Evolutionary conservation across 2,113 vertebrate species (phyloP), one percentile per base, ranked within the genome.

Genomic region (Clarias magur): DNA sequence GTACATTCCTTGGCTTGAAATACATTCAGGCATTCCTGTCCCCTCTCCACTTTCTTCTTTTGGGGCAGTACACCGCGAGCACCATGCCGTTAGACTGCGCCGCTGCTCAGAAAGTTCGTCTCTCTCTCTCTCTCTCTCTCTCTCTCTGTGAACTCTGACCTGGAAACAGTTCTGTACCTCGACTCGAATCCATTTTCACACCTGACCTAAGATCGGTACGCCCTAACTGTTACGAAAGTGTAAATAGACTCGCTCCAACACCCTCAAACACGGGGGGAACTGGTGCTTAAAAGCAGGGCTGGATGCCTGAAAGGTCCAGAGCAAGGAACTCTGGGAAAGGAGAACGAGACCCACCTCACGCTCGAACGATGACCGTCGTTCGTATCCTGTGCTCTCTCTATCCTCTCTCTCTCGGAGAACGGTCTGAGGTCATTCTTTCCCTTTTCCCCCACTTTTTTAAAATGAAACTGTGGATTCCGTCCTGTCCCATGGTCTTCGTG

Each of bases 401-500:
- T 94, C 93, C 94, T 95, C 93, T 94, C 94, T 95, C 83, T 75
- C 67, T 42, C 42, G n/a, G 87, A 86, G 87, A 87, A 76, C 79
- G 85, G 83, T 88, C 86, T 85, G 87, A 80, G 80, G 68, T 81
- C 85, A 86, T 88, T 81, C 25, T 42, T 83, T 76, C 85, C 59
- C 67, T 73, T 62, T 62, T 65, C 48, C 76, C 83, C 68, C 53
- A 94, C 90, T 93, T 94, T 92, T 92, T 94, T 94, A 83, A 81
- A 88, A 88, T 87, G 85, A 90, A 90, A 91, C 93, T 95, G 95
- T 95, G 95, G 94, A 95, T 95, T 94, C 95, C 94, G 94, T 95
- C 95, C 94, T 92, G 95, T 95, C 94, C 94, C 95, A 95, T 95
- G 95, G 95, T 95, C 95, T 95, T 95, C 93, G 94, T 95, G 95